phyloP scores from a whole-genome alignment of 2,797 vertebrate genomes.

The Sebastolobus altivelis region DNA sequence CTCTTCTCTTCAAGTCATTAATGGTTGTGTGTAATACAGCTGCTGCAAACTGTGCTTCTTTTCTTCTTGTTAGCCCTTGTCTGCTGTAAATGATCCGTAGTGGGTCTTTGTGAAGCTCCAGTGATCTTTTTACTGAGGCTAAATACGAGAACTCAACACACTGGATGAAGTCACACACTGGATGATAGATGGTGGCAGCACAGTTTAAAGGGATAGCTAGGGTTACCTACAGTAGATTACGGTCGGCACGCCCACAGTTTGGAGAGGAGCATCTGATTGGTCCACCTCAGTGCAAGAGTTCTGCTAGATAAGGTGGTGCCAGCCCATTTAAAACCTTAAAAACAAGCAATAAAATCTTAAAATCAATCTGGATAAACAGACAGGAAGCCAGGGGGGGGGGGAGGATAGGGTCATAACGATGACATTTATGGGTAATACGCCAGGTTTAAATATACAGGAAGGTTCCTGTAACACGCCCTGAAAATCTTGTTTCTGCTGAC shows the following conservation, averaged over 20 bases:
- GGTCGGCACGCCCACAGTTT: no score
- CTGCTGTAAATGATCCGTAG: conserved; percentile 53
- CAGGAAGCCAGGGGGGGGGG: background rate
- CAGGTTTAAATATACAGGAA: background rate
- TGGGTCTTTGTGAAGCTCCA: conserved; percentile 28
- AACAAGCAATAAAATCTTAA: no score
- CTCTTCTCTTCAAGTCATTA: background rate
- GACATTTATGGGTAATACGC: background rate
- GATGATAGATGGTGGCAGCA: background rate
- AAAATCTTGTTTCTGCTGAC: background rate
- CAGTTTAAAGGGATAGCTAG: background rate
- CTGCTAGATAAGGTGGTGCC: no score
- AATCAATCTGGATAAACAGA: no score
- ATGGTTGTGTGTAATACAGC: conserved; percentile 8
- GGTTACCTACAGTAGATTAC: no score
- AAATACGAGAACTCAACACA: conserved; percentile 39
- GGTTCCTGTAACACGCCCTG: background rate
- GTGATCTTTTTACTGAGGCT: conserved; percentile 33
- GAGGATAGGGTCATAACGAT: background rate
- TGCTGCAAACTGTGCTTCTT: background rate
- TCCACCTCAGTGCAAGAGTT: no score
- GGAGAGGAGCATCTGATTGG: no score
- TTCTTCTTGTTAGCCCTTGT: conserved; percentile 16
- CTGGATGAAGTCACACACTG: conserved; percentile 19
- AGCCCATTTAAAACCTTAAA: no score